A percentile compares a stretch with the other conserved stretches of the same genome.
phyloP scores from a whole-genome alignment of 1,140 invertebrate genomes.

The Periplaneta americana region DNA sequence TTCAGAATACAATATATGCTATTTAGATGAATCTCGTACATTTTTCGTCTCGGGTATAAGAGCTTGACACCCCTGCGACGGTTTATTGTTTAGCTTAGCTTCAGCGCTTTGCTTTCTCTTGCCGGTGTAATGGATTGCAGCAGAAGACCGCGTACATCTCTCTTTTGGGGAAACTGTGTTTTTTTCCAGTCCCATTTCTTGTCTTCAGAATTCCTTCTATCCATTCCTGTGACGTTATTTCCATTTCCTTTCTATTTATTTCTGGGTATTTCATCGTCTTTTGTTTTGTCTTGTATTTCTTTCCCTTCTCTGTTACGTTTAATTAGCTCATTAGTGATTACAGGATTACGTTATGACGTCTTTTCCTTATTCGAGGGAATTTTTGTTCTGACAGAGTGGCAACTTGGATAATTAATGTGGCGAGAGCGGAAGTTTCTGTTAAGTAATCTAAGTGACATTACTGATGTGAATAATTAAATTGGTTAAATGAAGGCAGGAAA shows the following conservation, averaged over 20 bases:
- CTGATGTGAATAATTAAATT: background rate
- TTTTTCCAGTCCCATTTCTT: background rate
- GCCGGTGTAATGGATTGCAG: background rate
- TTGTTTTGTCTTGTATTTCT: background rate
- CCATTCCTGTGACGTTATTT: background rate
- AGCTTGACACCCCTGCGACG: background rate
- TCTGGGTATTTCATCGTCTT: background rate
- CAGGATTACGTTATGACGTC: background rate
- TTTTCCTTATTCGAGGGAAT: background rate
- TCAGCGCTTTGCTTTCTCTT: background rate
- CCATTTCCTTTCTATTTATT: background rate
- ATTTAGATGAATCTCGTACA: no score
- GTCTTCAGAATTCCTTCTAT: background rate
- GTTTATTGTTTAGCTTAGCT: background rate
- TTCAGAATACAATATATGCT: no score
- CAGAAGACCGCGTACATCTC: background rate
- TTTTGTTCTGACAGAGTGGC: background rate
- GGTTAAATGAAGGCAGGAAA: background rate
- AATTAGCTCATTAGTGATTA: background rate
- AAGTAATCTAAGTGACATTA: background rate
- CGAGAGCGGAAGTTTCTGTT: background rate
- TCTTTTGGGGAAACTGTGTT: background rate
- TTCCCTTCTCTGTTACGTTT: background rate
- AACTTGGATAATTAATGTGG: background rate
- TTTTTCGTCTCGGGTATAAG: no score